Evolutionary conservation across 1,140 invertebrate species (phyloP).

Genomic region (Eriocheir sinensis): DNA sequence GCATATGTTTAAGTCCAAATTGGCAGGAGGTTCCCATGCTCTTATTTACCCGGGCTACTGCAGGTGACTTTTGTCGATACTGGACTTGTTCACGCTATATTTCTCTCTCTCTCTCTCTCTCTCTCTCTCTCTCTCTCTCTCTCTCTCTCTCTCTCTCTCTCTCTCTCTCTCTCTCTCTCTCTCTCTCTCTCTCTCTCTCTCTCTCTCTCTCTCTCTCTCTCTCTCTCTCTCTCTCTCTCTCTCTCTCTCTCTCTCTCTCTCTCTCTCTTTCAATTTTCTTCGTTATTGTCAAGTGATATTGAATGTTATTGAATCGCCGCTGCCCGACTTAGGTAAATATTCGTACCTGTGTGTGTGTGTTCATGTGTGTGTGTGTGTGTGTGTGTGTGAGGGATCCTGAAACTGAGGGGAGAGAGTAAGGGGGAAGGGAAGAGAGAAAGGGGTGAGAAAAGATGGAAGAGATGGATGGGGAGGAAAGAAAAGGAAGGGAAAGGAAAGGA

Average conservation of each 20-base stretch:
- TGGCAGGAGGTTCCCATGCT: not conserved
- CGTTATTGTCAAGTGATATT: not conserved
- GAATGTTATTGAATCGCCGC: not conserved
- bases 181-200: not conserved
- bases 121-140: not conserved
- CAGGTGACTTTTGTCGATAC: not conserved
- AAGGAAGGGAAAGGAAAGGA: no score
- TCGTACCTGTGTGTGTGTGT: no score
- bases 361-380: no score
- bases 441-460: no score
- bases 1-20: slow-evolving; percentile 15
- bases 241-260: slow-evolving; percentile 54
- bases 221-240: slow-evolving; percentile 43
- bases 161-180: not conserved
- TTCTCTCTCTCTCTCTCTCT: no score
- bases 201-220: slow-evolving; percentile 42
- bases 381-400: no score
- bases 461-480: no score
- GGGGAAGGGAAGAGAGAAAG: no score
- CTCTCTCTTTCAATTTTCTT: slow-evolving; percentile 37
- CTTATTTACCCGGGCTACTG: not conserved
- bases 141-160: no score
- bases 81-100: not conserved
- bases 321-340: no score
- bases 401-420: no score